phyloP scores from a whole-genome alignment of 2,797 vertebrate species.

The Syngnathus acus region DNA sequence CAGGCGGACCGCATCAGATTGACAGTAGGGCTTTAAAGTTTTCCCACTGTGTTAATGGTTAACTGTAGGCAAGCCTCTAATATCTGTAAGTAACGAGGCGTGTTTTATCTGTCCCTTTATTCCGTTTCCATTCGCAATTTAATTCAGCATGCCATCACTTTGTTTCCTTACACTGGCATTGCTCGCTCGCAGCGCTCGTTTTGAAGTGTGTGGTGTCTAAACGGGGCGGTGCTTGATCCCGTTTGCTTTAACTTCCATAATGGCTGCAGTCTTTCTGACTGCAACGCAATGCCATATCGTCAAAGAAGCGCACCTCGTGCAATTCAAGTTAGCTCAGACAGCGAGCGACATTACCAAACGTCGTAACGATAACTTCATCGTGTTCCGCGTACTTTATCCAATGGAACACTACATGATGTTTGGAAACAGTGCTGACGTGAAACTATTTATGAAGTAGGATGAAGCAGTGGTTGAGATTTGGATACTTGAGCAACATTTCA shows the following conservation, averaged over 20 bases:
- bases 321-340: slow-evolving; percentile 43
- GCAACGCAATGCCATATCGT: rapidly evolving
- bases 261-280: rapidly evolving
- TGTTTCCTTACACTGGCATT: slow-evolving; percentile 37
- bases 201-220: rapidly evolving
- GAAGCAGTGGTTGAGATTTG: not conserved
- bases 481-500: not conserved
- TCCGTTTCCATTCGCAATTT: not conserved
- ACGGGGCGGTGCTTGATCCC: slow-evolving; percentile 6
- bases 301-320: slow-evolving; percentile 25
- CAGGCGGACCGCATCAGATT: slow-evolving; percentile 33
- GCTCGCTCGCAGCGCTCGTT: slow-evolving; percentile 18
- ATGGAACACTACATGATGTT: not conserved
- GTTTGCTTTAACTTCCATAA: rapidly evolving
- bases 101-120: not conserved
- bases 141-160: slow-evolving; percentile 9
- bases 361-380: not conserved
- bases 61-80: rapidly evolving
- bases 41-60: not conserved
- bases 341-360: not conserved
- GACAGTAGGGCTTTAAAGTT: slow-evolving; percentile 50
- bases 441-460: not conserved
- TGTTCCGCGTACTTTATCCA: not conserved
- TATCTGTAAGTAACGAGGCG: rapidly evolving
- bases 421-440: not conserved